A percentile compares a stretch with the other conserved stretches of the same genome.
These are phyloP conservation scores for Atrina japonica DNA, from an alignment of 2,888 invertebrate genomes.

Conservation along the genomic window DNA sequence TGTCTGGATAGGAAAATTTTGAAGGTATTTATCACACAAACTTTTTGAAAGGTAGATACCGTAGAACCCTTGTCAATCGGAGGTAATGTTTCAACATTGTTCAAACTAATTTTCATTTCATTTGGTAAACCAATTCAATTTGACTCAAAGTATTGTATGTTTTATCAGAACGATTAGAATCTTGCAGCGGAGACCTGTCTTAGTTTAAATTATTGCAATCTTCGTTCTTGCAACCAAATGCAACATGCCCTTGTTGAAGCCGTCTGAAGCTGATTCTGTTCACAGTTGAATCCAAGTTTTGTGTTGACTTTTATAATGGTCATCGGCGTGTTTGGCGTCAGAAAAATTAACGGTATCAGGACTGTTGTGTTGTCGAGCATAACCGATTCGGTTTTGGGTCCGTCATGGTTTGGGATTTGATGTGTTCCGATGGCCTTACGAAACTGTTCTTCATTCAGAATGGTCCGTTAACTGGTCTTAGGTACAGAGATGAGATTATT, in stretches of 20 bases:
- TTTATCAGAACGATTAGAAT: too few relatives aligned
- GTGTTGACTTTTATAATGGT: constrained; percentile 27
- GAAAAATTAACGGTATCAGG: constrained; percentile 29
- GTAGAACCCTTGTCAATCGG: constrained; percentile 1
- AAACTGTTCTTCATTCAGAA: constrained; percentile 34
- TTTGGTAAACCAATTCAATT: background rate
- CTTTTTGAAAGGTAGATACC: background rate
- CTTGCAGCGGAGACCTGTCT: too few relatives aligned
- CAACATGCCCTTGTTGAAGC: too few relatives aligned
- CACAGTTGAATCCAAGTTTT: constrained; percentile 20
- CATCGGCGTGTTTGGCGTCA: constrained; percentile 28
- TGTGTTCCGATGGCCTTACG: constrained; percentile 33
- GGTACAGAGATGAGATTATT: constrained; percentile 41
- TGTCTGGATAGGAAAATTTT: background rate
- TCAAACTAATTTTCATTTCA: constrained; percentile 1
- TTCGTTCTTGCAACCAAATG: too few relatives aligned
- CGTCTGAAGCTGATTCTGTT: too few relatives aligned
- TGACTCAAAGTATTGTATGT: background rate
- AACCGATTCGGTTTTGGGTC: constrained; percentile 37
- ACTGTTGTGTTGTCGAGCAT: constrained; percentile 35
- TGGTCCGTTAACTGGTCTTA: constrained; percentile 36
- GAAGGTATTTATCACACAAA: background rate
- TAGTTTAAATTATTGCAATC: too few relatives aligned
- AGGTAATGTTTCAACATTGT: background rate
- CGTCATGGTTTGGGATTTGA: constrained; percentile 38